A percentile compares a stretch with the other conserved stretches of the same genome.
phyloP scores from a whole-genome alignment of 2,888 invertebrate genomes.

The Scaptomyza caliginosa region DNA sequence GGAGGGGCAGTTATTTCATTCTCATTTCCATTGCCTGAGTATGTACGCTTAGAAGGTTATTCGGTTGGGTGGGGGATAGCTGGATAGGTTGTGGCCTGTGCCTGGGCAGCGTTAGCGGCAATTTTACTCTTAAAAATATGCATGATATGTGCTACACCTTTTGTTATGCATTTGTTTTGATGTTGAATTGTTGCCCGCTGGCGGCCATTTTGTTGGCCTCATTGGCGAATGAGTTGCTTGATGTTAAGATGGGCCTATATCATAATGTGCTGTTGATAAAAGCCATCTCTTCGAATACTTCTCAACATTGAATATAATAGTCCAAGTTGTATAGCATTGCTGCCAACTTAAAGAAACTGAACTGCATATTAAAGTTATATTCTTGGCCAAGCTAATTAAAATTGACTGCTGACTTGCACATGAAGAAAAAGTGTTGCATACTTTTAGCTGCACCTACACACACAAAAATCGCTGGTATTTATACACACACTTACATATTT shows the following conservation, averaged over 20 bases:
- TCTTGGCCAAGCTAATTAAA: conserved; percentile 58
- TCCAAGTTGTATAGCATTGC: no score
- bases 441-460: conserved; percentile 44
- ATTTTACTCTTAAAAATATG: conserved; percentile 70
- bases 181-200: conserved; percentile 63
- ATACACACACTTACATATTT: conserved; percentile 59
- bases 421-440: conserved; percentile 51
- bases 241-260: conserved; percentile 7
- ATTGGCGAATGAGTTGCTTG: conserved; percentile 25
- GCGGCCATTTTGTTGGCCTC: conserved; percentile 39
- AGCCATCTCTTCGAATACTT: not conserved
- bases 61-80: no score
- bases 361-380: conserved; percentile 26
- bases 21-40: conserved; percentile 14
- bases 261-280: conserved; percentile 7
- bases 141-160: conserved; percentile 76
- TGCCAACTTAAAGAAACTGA: conserved; percentile 30
- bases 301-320: conserved; percentile 3
- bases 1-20: conserved; percentile 21
- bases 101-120: conserved; percentile 59
- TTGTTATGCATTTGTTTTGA: conserved; percentile 80
- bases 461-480: conserved; percentile 22
- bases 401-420: conserved; percentile 37
- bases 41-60: not conserved
- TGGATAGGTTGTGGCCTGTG: not conserved